Evolutionary conservation across 2,797 vertebrate genomes (phyloP).

Genomic region (Gallinago nigripennis): DNA sequence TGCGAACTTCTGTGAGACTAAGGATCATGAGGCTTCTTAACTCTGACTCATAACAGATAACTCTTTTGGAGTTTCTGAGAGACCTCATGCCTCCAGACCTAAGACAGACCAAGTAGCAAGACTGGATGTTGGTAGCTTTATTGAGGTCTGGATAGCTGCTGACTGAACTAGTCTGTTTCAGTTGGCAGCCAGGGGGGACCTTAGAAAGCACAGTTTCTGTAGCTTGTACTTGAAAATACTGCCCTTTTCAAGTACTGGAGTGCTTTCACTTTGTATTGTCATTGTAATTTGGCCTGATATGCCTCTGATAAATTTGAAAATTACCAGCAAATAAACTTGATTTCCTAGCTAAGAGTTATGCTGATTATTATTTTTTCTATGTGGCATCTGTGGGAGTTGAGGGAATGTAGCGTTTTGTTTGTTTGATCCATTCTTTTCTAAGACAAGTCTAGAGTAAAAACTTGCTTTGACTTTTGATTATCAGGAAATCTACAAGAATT

Average conservation of each 20-base stretch:
- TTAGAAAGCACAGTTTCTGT: not conserved
- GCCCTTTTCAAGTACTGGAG: not conserved
- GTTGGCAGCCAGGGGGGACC: not conserved
- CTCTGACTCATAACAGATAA: not conserved
- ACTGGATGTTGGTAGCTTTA: not conserved
- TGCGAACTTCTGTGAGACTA: not conserved
- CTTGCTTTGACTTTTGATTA: constrained; percentile 2
- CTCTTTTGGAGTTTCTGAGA: not conserved
- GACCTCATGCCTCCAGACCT: not conserved
- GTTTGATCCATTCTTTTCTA: not conserved
- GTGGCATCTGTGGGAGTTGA: not conserved
- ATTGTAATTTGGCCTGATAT: not conserved
- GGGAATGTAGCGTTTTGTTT: not conserved
- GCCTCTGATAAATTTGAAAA: not conserved
- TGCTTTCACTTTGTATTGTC: not conserved
- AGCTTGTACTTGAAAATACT: not conserved
- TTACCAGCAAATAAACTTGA: not conserved
- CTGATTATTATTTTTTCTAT: not conserved
- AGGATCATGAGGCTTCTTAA: not conserved
- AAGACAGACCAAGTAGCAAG: not conserved
- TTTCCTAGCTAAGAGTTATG: not conserved
- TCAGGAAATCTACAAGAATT: not conserved
- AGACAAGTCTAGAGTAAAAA: not conserved
- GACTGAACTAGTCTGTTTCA: not conserved
- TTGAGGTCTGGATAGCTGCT: not conserved